Evolutionary conservation across 2,888 invertebrate genomes (phyloP).

Genomic region (Volucella bombylans): DNA sequence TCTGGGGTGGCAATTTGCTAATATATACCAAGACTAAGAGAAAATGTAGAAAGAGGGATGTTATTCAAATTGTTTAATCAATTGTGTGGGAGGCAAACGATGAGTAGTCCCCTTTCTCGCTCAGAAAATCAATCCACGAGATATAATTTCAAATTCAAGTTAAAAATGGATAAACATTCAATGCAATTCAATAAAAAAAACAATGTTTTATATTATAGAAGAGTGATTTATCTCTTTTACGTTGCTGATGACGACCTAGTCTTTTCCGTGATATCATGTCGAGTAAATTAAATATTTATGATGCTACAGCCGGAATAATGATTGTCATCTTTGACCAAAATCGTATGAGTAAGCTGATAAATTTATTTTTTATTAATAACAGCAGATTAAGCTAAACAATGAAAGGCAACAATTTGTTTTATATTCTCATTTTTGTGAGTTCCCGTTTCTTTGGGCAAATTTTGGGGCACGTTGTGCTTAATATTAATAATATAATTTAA

Average conservation of each 20-base stretch:
- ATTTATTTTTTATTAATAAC: not conserved
- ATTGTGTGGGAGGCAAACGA: not conserved
- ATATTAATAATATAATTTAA: too few relatives aligned
- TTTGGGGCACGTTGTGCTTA: too few relatives aligned
- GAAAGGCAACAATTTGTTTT: too few relatives aligned
- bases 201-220: not conserved
- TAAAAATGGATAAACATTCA: conserved; percentile 18
- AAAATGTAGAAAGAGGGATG: not conserved
- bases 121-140: too few relatives aligned
- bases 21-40: not conserved
- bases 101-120: too few relatives aligned
- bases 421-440: too few relatives aligned
- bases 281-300: conserved; percentile 21
- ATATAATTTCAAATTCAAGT: conserved; percentile 1
- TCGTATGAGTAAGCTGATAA: not conserved
- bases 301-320: not conserved
- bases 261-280: conserved; percentile 29
- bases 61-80: not conserved
- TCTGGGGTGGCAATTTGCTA: conserved; percentile 18
- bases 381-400: too few relatives aligned
- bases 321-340: not conserved
- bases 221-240: conserved; percentile 3
- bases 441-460: too few relatives aligned
- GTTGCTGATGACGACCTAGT: conserved; percentile 8
- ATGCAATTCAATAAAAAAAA: conserved; percentile 7